These are phyloP conservation scores for Rhegmatorhina hoffmannsi DNA, from an alignment of 2,113 vertebrate genomes.

Conservation along the genomic window DNA sequence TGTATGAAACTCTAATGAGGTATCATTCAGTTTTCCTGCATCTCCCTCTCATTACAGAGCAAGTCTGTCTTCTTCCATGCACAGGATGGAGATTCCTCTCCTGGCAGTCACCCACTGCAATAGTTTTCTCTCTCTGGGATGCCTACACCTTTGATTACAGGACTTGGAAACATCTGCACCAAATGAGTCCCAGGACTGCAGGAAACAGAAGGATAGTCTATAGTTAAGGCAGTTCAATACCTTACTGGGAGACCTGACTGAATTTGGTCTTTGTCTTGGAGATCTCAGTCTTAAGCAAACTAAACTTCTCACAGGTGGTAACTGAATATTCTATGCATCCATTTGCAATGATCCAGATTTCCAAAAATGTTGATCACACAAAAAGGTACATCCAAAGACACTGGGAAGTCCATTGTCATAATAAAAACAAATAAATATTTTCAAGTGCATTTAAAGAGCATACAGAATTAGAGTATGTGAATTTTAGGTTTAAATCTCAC, in stretches of 20 bases:
- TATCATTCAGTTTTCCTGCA: background rate
- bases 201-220: background rate
- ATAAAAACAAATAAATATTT: background rate
- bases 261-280: background rate
- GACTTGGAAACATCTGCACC: background rate
- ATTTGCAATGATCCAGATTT: background rate
- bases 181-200: background rate
- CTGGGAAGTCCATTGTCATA: background rate
- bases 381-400: background rate
- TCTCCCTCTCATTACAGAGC: background rate
- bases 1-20: fast-evolving
- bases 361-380: background rate
- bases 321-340: background rate
- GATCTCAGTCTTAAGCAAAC: background rate
- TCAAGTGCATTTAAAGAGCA: background rate
- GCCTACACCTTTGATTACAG: background rate
- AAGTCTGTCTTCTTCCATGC: background rate
- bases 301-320: background rate
- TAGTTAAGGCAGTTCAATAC: background rate
- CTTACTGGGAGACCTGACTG: background rate
- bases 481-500: background rate
- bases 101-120: background rate
- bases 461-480: background rate
- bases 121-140: background rate
- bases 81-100: background rate